Evolutionary conservation across 1,140 invertebrate genomes (phyloP), one percentile per base, ranked within the genome.

Genomic region (Drosophila azteca): DNA sequence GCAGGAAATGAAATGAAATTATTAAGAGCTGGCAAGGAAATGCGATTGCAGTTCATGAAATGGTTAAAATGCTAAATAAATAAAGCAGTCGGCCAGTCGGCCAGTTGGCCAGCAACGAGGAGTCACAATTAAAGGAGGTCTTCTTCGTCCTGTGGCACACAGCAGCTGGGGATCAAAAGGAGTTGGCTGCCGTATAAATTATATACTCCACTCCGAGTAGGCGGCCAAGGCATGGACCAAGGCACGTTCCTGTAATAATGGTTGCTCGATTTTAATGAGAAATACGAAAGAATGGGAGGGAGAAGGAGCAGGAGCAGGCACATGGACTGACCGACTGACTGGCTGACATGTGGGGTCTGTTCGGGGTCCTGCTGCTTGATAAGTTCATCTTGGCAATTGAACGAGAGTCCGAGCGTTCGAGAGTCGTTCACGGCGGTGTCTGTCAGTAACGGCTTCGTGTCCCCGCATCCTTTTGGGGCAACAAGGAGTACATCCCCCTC

Each of bases 181-280:
- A 26, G 35, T 57, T 41, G 29, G 39, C 9, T 45, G 51, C 46
- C 61, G 61, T 61, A 73, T 84, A 84, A 80, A 77, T 84, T 77
- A 62, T 61, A 20, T 45, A 71, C 63, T 41, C 55, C 26, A 71
- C 63, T 41, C 55, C 26, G 55, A 53, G 55, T 48, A 22, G 46
- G 67, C 71, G 24, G 24, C 24, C 24, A 24, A 24, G 24, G 24
- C 54, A 71, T 63, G 20, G 60, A 17, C 17, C 43, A 31, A 58
- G 77, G 81, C 81, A 85, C 81, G 82, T 85, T 87, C 44, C 62
- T 39, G 74, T 77, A 80, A 85, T 85, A 85, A 85, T 87, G 82
- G 82, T 66, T 81, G 63, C 73, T 85, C 78, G 77, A 85, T 85
- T 85, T 87, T 85, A 85, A 85, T 81, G 82, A 87, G 77, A 85